Evolutionary conservation across 2,113 vertebrate genomes (phyloP), one percentile per base, ranked within the genome.

Genomic region (Corythaeola cristata): DNA sequence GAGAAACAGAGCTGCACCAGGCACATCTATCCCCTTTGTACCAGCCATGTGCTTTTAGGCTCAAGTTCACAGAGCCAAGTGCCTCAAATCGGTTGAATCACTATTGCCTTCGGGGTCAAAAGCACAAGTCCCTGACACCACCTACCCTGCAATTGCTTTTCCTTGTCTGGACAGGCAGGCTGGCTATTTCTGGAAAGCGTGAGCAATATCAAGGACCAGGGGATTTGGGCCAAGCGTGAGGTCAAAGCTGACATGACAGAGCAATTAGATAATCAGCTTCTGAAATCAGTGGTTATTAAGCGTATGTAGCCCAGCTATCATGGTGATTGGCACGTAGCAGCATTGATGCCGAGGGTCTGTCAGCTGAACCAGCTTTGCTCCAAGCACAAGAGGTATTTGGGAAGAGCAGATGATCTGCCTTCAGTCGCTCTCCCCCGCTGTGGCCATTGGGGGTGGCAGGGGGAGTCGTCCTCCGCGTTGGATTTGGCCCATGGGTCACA

Each of bases 201-300:
- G 55, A 87, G 50, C 74, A 64, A 5, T 78, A 45, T 30, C 23
- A 53, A 35, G 62, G 58, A 39, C 49, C 2, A 3, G 50, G 67
- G 63, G 45, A 56, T 93, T 56, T 76, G 75, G 71, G 71, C 27
- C 1, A 41, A 85, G 82, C 0, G 0, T 8, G 45, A 90, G 85
- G 78, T 88, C 78, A 95, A 76, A 93, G 53, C 58, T 0, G 1
- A 85, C 66, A 35, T 13, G 66, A 60, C 27, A 75, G 58, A 85
- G 28, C 85, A 89, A 89, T 89, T 82, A 91, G 71, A 67, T 79
- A 93, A 94, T 87, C 77, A 94, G 77, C 81, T 91, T 93, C 77
- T 85, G 81, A 74, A 94, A 95, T 85, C 81, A 90, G 89, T 58
- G 67, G 28, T 90, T 85, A 26, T 88, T 44, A 63, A 73, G 74